Evolutionary conservation across 2,113 vertebrate species (phyloP).

Genomic region (Spermophilus dauricus): DNA sequence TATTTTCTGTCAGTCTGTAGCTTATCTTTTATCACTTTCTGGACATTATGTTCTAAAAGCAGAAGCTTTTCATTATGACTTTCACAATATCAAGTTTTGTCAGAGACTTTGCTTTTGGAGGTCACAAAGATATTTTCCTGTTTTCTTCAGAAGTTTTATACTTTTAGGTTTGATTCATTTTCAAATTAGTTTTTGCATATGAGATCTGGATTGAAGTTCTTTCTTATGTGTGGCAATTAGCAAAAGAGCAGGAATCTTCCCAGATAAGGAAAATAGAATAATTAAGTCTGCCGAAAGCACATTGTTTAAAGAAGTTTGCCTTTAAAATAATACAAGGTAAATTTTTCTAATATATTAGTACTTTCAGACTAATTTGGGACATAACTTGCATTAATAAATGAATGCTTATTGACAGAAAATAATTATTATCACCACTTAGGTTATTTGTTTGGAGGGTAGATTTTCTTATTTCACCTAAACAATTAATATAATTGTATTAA

Average conservation of each 20-base stretch:
- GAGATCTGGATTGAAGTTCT: neutral
- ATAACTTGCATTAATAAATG: neutral
- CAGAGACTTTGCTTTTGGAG: neutral
- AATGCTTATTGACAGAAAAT: slow-evolving; percentile 12
- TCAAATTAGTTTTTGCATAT: slow-evolving; percentile 34
- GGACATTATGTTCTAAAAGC: neutral
- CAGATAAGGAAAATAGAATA: slow-evolving; percentile 38
- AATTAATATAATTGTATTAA: neutral
- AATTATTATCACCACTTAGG: neutral
- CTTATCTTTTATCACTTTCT: neutral
- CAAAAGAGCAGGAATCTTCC: slow-evolving; percentile 35
- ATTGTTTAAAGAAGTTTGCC: slow-evolving; percentile 49
- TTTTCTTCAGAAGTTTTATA: slow-evolving; percentile 28
- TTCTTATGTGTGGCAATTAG: neutral
- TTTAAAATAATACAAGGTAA: neutral
- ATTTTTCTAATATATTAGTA: neutral
- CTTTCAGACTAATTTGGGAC: neutral
- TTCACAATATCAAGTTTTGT: neutral
- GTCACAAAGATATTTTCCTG: neutral
- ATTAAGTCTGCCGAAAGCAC: neutral
- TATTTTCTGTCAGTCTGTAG: neutral
- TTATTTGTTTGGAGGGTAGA: neutral
- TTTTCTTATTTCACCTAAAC: slow-evolving; percentile 42
- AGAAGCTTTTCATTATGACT: slow-evolving; percentile 15
- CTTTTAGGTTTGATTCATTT: neutral